Percentiles rank a stretch among this genome's conserved stretches.
Evolutionary conservation across 2,888 invertebrate species (phyloP).

Genomic region (Coleophora deauratella): DNA sequence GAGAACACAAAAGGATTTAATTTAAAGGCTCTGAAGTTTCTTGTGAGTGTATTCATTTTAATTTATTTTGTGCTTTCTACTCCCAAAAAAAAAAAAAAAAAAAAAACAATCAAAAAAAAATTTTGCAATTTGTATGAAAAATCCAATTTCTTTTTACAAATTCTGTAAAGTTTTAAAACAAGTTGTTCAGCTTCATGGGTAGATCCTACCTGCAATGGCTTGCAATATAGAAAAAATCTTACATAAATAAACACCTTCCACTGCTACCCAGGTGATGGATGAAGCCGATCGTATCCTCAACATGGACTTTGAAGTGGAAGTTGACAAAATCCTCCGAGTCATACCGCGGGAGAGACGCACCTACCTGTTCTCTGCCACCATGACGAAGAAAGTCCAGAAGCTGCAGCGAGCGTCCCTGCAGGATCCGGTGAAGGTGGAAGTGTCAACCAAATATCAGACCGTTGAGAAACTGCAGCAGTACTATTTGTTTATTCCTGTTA

Average conservation of each 20-base stretch:
- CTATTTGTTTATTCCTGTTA: slow-evolving; percentile 95
- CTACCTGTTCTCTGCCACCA: slow-evolving; percentile 97
- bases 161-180: too few species aligned
- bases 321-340: slow-evolving; percentile 93
- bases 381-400: slow-evolving; percentile 98
- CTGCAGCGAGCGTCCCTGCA: slow-evolving; percentile 94
- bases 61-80: too few species aligned
- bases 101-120: too few species aligned
- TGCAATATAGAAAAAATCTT: too few species aligned
- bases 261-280: slow-evolving; percentile 88
- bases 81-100: too few species aligned
- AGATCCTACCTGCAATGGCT: too few species aligned
- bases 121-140: too few species aligned
- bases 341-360: slow-evolving; percentile 94
- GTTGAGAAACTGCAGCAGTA: slow-evolving; percentile 97
- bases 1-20: slow-evolving; percentile 99
- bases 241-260: too few species aligned
- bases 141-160: too few species aligned
- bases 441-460: slow-evolving; percentile 97
- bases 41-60: slow-evolving; percentile 70
- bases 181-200: too few species aligned
- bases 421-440: slow-evolving; percentile 97
- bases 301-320: slow-evolving; percentile 99
- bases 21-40: slow-evolving; percentile 88
- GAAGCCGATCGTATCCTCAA: slow-evolving; percentile 99